Evolutionary conservation across 1,140 invertebrate species (phyloP).

Genomic region (Philotrypesis tridentata): DNA sequence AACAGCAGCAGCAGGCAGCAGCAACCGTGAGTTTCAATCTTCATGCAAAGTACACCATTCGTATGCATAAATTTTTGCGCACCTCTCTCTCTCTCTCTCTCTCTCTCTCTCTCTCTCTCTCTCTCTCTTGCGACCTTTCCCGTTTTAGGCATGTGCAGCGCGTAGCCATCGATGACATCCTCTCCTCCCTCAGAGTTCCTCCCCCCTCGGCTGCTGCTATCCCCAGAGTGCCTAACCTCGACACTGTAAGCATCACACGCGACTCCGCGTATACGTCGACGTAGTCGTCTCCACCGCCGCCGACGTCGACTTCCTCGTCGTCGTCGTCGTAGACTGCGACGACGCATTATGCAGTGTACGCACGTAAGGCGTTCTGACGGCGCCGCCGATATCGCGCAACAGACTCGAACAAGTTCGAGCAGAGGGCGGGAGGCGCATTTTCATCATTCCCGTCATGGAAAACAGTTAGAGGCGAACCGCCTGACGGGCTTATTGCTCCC

Average conservation of each 20-base stretch:
- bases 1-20: background rate
- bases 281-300: background rate
- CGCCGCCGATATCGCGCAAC: slow-evolving; percentile 37
- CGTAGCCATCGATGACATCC: slow-evolving; percentile 42
- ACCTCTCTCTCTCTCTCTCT: too few relatives aligned
- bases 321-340: background rate
- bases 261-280: background rate
- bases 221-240: background rate
- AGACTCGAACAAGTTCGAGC: slow-evolving; percentile 24
- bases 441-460: slow-evolving; percentile 52
- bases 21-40: slow-evolving; percentile 24
- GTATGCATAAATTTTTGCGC: slow-evolving; percentile 50
- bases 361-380: slow-evolving; percentile 54
- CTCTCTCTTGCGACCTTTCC: too few relatives aligned
- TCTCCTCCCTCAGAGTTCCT: background rate
- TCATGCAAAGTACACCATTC: slow-evolving; percentile 39
- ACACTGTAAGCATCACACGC: background rate
- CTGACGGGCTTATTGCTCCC: slow-evolving; percentile 21
- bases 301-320: background rate
- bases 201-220: background rate
- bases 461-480: slow-evolving; percentile 42
- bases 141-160: slow-evolving; percentile 15
- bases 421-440: slow-evolving; percentile 4
- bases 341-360: slow-evolving; percentile 57
- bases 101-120: too few relatives aligned